Evolutionary conservation across 2,113 vertebrate genomes (phyloP).

Genomic region (Toxostoma redivivum): DNA sequence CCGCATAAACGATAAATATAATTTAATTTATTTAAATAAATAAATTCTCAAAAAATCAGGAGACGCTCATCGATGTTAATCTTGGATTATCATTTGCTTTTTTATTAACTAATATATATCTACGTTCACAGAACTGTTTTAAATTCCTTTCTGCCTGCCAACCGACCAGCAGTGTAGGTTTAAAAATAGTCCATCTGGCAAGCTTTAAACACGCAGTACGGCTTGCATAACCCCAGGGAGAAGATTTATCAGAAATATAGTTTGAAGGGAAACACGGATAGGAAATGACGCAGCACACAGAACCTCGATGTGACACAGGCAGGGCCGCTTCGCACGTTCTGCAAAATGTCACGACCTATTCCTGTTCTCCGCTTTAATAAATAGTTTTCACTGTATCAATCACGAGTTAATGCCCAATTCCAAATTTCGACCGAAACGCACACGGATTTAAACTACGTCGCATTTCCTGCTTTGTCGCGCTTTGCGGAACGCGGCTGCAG

Average conservation of each 20-base stretch:
- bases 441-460: fast-evolving
- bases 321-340: not conserved
- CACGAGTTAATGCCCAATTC: not conserved
- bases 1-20: not conserved
- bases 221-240: not conserved
- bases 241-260: not conserved
- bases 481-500: not conserved
- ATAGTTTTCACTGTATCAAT: fast-evolving
- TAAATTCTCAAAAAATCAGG: fast-evolving
- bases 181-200: conserved; percentile 16
- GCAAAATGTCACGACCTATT: not conserved
- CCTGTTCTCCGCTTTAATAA: fast-evolving
- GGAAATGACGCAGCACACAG: not conserved
- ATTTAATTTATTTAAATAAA: not conserved
- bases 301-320: not conserved
- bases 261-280: not conserved
- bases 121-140: not conserved
- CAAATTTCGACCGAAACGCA: fast-evolving
- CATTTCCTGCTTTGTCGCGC: not conserved
- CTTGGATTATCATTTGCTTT: not conserved
- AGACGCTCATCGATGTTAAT: not conserved
- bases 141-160: not conserved
- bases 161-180: not conserved
- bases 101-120: not conserved
- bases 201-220: not conserved